phyloP scores from a whole-genome alignment of 1,140 invertebrate genomes.

The Hycleus cichorii region DNA sequence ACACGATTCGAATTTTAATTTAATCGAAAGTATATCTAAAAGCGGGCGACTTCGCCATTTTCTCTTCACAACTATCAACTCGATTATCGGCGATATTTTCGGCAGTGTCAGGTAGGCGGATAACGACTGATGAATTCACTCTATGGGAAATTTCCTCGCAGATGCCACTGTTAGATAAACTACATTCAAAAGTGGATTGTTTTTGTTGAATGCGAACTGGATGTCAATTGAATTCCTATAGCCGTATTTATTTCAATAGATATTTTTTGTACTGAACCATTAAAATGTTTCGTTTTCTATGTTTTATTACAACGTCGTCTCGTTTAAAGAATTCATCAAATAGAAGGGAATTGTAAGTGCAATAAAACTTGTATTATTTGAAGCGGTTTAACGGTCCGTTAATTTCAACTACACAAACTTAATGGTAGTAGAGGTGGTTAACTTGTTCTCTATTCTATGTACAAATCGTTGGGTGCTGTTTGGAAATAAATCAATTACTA shows the following conservation, averaged over 20 bases:
- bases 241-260: too few species aligned
- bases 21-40: too few species aligned
- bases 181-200: too few species aligned
- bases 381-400: slow-evolving; percentile 13
- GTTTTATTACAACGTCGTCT: too few species aligned
- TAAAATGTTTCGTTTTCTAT: too few species aligned
- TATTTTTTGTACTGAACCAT: too few species aligned
- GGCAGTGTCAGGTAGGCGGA: background rate
- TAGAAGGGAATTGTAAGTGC: slow-evolving; percentile 1
- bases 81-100: too few species aligned
- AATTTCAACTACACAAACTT: slow-evolving; percentile 10
- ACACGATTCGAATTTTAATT: too few species aligned
- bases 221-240: too few species aligned
- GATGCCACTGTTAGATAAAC: too few species aligned
- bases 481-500: slow-evolving; percentile 28
- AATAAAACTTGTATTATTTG: slow-evolving; percentile 2
- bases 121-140: slow-evolving; percentile 5
- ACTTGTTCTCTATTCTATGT: slow-evolving; percentile 19
- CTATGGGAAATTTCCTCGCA: background rate
- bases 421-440: slow-evolving; percentile 11
- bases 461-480: slow-evolving; percentile 27
- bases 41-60: background rate
- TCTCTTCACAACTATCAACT: too few species aligned
- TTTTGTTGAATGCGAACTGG: too few species aligned
- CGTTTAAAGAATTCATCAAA: background rate